Base-by-base conservation (phyloP, 2,888 invertebrate genomes). In the Malthinus flaveolus region DNA sequence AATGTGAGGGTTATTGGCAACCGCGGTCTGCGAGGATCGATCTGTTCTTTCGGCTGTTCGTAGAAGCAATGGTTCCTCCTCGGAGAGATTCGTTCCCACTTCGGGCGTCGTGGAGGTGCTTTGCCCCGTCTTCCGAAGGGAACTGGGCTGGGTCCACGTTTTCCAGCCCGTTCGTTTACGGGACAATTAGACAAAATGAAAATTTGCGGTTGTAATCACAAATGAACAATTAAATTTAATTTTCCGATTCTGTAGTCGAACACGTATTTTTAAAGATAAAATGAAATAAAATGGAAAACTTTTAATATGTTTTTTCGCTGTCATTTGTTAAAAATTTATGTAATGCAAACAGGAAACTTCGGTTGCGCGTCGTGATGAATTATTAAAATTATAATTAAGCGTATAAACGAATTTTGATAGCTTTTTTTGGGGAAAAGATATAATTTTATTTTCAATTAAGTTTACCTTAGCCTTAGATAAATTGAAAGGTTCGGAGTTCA, bases 21-120 rank as follows among this genome's bases (percentile, higher is more conserved):
- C 73, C 64, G 52, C 57, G 73, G 67, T 56, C 58, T 59, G 60
- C 54, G 66, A 66, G 69, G 71, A 74, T 74, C 74, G 73, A 74
- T 74, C 70, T 65, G 66, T 64, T 65, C 66, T 66, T 67, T 64
- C 66, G 65, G 63, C 56, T 64, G 52, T 53, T 52, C 54, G 56
- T 62, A 67, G 71, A 70, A 70, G 72, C 71, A 71, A 71, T 66
- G 71, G 66, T 72, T 72, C 65, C 70, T 71, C 68, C 72, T 74
- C 73, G 74, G 73, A 70, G 68, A 67, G 67, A 68, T 65, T 75
- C 75, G 75, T 60, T 62, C 57, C 65, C 62, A 67, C 67, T 69
- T 75, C 73, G 73, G 68, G 59, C 59, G 56, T 52, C 60, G 62
- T 61, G 58, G 65, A 61, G 51, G 52, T 53, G 62, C 64, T 67